Base-by-base conservation (phyloP, 2,113 vertebrate genomes). In the Junco hyemalis region DNA sequence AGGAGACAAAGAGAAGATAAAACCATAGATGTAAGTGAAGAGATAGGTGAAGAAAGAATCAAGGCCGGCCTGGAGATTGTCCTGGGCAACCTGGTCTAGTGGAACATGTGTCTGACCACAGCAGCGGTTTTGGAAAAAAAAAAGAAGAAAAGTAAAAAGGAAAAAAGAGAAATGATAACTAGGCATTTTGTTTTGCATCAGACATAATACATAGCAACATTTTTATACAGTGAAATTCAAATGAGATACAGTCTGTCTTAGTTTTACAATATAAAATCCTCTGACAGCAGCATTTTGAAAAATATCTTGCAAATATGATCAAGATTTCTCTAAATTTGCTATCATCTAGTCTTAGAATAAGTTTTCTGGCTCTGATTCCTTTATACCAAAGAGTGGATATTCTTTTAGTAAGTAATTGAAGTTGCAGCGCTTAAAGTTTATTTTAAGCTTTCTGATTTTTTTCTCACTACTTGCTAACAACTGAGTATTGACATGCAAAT, bases 1-100 rank as follows among this genome's bases (percentile, higher is more conserved):
- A 61, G 3, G 14, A 44, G 21, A 63, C 12, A 38, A 63, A 3
- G 3, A 18, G 38, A 0, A 64, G 6, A 21, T 17, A 24, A 56
- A 84, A 60, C 16, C 1, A 1, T 18, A 45, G 2, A 1, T 2
- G 2, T 28, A 57, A 16, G 1, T 23, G 17, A 93, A 65, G 14
- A 71, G 11, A 9, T 26, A 63, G 66, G 24, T 45, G 31, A 90
- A 68, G 44, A 29, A 44, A 68, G 9, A 33, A 78, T 33, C 33
- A 69, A 50, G 16, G 6, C 35, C 42, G 60, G 38, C 22, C 12
- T 53, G 26, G 45, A 60, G 8, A 42, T 14, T 18, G 6, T 31
- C 19, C 45, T 44, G 36, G 38, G 6, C 54, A 77, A 45, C 23
- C 12, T 53, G 8, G 8, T 50, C 14, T 44, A 11, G 5, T 22